Evolutionary conservation across 2,797 vertebrate genomes (phyloP).

Genomic region (Acomys russatus): DNA sequence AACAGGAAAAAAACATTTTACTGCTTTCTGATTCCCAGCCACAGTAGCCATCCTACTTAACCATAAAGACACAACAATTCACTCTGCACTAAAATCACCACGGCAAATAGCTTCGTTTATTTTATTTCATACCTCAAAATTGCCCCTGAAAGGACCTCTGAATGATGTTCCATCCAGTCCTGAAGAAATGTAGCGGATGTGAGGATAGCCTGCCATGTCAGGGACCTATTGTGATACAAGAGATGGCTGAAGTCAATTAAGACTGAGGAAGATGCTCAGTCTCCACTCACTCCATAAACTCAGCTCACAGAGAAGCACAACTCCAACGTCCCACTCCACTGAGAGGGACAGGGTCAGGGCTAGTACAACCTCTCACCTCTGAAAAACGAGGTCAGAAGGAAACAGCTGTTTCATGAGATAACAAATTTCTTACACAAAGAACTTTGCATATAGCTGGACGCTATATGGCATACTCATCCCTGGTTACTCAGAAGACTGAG

Average conservation of each 20-base stretch:
- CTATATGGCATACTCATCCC: not conserved
- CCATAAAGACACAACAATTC: not conserved
- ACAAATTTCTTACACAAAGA: constrained; percentile 53
- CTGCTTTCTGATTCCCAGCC: constrained; percentile 30
- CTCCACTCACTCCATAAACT: constrained; percentile 69
- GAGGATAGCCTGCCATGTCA: constrained; percentile 96
- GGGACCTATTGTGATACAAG: constrained; percentile 91
- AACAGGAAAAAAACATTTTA: constrained; percentile 61
- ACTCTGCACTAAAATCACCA: constrained; percentile 78
- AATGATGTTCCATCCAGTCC: constrained; percentile 97
- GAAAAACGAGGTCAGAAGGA: constrained; percentile 42
- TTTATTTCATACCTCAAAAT: constrained; percentile 96
- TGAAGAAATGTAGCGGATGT: constrained; percentile 99
- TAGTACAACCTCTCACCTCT: constrained; percentile 33
- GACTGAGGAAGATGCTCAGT: constrained; percentile 66
- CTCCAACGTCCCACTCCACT: constrained; percentile 50
- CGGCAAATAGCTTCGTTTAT: constrained; percentile 81
- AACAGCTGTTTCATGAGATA: not conserved
- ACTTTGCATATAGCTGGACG: not conserved
- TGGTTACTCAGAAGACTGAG: not conserved
- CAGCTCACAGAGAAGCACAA: constrained; percentile 44
- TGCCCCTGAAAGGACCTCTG: constrained; percentile 94
- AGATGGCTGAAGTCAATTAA: constrained; percentile 87
- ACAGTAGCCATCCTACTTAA: constrained; percentile 21
- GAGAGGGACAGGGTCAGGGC: constrained; percentile 7